phyloP scores from a whole-genome alignment of 2,888 invertebrate species.

The Hypsopygia costalis region DNA sequence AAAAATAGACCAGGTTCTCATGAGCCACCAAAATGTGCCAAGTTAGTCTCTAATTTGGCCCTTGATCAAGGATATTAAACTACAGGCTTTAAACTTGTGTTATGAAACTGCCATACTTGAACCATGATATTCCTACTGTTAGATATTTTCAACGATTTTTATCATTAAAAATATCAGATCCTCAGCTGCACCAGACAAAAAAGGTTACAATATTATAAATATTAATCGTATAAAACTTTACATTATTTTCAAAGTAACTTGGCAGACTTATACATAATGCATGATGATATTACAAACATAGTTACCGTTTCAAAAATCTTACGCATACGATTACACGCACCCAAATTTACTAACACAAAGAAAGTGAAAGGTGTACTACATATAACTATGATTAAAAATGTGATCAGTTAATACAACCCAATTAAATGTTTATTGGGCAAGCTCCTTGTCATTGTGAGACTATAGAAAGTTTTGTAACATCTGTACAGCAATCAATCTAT shows the following conservation, averaged over 20 bases:
- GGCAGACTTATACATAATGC: conserved; percentile 5
- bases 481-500: conserved; percentile 46
- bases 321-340: conserved; percentile 28
- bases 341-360: conserved; percentile 47
- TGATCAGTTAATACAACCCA: conserved; percentile 65
- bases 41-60: too few species aligned
- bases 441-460: conserved; percentile 52
- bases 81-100: too few species aligned
- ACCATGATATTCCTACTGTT: too few species aligned
- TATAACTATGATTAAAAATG: conserved; percentile 59
- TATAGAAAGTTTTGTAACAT: conserved; percentile 56
- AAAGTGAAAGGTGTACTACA: conserved; percentile 61
- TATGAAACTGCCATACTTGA: too few species aligned
- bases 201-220: too few species aligned
- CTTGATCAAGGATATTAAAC: too few species aligned
- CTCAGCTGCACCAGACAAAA: too few species aligned
- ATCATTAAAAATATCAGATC: too few species aligned
- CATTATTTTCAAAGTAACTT: conserved; percentile 1
- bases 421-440: conserved; percentile 71
- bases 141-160: too few species aligned
- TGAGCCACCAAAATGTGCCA: too few species aligned
- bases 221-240: too few species aligned
- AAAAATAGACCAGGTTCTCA: too few species aligned
- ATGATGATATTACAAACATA: conserved; percentile 4
- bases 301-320: conserved; percentile 19